Evolutionary conservation across 2,797 vertebrate genomes (phyloP).

Genomic region (Oreochromis grahami): DNA sequence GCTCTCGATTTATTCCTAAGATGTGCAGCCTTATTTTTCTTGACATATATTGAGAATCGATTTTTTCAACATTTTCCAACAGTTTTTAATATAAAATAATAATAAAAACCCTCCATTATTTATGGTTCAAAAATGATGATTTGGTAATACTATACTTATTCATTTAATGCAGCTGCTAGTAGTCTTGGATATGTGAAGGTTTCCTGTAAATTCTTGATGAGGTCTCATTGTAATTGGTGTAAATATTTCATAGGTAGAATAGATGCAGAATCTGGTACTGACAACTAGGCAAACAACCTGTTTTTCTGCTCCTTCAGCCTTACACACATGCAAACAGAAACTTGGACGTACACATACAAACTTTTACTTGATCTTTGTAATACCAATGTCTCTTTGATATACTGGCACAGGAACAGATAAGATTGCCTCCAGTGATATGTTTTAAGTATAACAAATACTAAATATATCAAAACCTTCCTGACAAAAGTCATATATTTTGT

Average conservation of each 20-base stretch:
- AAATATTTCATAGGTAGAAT: slow-evolving; percentile 53
- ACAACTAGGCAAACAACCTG: slow-evolving; percentile 25
- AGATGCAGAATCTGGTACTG: slow-evolving; percentile 21
- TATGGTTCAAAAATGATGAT: slow-evolving; percentile 8
- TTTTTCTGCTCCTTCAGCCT: slow-evolving; percentile 8
- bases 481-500: neutral
- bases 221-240: slow-evolving; percentile 53
- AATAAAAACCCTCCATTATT: slow-evolving; percentile 10
- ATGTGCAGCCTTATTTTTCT: neutral
- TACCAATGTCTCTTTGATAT: neutral
- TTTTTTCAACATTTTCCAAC: neutral
- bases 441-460: slow-evolving; percentile 33
- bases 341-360: neutral
- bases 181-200: slow-evolving; percentile 25
- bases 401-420: neutral
- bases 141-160: slow-evolving; percentile 16
- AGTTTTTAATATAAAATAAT: slow-evolving; percentile 7
- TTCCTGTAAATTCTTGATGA: slow-evolving; percentile 56
- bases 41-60: neutral
- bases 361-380: neutral
- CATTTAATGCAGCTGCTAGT: slow-evolving; percentile 14
- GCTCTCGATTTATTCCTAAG: neutral
- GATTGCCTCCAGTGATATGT: slow-evolving; percentile 3
- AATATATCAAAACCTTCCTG: neutral
- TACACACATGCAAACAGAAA: neutral